Percentiles rank a stretch among this genome's conserved stretches.
phyloP scores from a whole-genome alignment of 2,113 vertebrate species.

The Sinocyclocheilus anophthalmus region DNA sequence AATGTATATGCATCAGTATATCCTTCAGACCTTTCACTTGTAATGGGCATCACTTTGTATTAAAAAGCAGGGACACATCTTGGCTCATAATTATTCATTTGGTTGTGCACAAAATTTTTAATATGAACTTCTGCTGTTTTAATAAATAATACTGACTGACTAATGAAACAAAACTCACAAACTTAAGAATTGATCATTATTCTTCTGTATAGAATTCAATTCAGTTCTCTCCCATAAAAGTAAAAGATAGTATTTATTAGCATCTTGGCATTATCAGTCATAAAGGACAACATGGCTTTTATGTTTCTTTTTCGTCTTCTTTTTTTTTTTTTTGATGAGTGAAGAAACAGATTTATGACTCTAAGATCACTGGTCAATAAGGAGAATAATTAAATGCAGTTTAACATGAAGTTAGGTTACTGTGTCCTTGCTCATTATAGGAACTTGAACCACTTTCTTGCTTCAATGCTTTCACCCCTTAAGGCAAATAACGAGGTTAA shows the following conservation, averaged over 20 bases:
- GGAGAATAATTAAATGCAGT: slow-evolving; percentile 53
- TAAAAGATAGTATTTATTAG: too few species aligned
- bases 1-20: background rate
- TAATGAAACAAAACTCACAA: background rate
- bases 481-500: slow-evolving; percentile 47
- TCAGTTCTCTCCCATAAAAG: too few species aligned
- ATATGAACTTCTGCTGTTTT: background rate
- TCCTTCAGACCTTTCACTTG: too few species aligned
- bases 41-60: too few species aligned
- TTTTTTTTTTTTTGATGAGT: too few species aligned
- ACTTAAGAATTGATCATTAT: background rate
- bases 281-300: too few species aligned
- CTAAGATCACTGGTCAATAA: slow-evolving; percentile 42
- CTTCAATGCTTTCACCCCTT: slow-evolving; percentile 34
- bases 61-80: too few species aligned
- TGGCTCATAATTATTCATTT: too few species aligned
- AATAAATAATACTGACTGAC: background rate
- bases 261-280: too few species aligned
- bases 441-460: slow-evolving; percentile 37
- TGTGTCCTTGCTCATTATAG: slow-evolving; percentile 49
- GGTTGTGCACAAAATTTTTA: background rate
- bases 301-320: too few species aligned
- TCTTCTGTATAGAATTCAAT: background rate
- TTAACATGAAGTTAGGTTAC: slow-evolving; percentile 31
- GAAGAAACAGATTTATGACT: background rate